These are phyloP conservation scores for Pseudorhiza aurosa DNA, from an alignment of 30 jellyfish, hydroid and myxozoan genomes.

Conservation along the genomic window DNA sequence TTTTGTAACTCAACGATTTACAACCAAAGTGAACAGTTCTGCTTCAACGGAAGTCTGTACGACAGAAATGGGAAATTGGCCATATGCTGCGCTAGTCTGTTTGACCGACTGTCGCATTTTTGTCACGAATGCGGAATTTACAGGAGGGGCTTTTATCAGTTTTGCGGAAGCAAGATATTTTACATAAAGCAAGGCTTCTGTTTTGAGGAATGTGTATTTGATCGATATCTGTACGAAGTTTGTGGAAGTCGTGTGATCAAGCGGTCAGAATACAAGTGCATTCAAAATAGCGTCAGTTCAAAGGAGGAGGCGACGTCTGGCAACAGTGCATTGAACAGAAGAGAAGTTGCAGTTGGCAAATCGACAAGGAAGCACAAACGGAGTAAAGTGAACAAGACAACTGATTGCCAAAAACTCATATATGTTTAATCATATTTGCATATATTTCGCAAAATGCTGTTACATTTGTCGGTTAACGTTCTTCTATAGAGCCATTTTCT, in stretches of 20 bases:
- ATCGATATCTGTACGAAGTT: conserved; percentile 2
- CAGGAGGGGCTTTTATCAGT: conserved; percentile 9
- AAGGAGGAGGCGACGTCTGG: background rate
- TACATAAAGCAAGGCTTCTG: conserved; percentile 24
- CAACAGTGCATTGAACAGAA: background rate
- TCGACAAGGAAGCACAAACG: too few relatives aligned
- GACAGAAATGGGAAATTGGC: conserved; percentile 11
- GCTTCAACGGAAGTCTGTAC: conserved; percentile 37
- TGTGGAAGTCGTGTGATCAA: conserved; percentile 14
- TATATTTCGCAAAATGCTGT: too few relatives aligned
- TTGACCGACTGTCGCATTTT: conserved; percentile 2
- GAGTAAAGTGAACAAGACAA: too few relatives aligned
- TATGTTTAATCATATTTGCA: too few relatives aligned
- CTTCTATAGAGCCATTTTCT: too few relatives aligned
- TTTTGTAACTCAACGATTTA: conserved; percentile 17
- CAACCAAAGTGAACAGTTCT: conserved; percentile 15
- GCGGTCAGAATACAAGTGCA: background rate
- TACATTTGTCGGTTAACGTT: too few relatives aligned
- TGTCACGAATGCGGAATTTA: conserved; percentile 22
- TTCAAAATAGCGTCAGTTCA: background rate
- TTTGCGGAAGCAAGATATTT: conserved; percentile 6
- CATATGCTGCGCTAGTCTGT: conserved; percentile 25
- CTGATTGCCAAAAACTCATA: too few relatives aligned
- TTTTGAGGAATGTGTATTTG: conserved; percentile 14
- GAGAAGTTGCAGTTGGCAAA: too few relatives aligned